Conservation (phyloP, 2,797 vertebrate species). For the Phataginus tetradactyla region DNA sequence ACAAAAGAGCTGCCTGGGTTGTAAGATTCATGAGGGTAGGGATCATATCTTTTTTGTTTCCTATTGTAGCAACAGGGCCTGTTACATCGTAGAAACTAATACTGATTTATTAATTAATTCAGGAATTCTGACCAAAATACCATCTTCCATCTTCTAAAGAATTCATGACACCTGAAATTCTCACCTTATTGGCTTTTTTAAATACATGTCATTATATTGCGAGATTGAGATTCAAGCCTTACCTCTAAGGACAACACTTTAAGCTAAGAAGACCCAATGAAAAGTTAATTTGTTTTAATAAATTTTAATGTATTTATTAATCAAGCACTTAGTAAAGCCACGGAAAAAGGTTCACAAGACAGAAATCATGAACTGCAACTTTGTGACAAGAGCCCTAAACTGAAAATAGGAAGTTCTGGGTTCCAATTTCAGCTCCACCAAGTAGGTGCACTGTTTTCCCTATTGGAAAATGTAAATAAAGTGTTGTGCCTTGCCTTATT, state of each 20-base stretch:
- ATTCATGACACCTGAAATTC: background rate
- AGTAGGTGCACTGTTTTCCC: background rate
- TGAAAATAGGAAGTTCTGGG: background rate
- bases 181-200: background rate
- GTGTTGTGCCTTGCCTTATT: background rate
- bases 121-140: conserved; percentile 12
- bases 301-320: background rate
- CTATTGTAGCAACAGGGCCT: background rate
- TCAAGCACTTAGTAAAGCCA: background rate
- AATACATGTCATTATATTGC: background rate
- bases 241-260: background rate
- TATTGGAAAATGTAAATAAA: background rate
- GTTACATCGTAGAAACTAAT: background rate
- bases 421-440: background rate
- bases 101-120: background rate
- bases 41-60: background rate
- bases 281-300: background rate
- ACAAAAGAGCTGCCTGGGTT: background rate
- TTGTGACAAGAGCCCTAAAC: background rate
- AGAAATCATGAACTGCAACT: background rate
- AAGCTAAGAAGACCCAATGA: background rate
- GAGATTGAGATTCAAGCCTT: background rate
- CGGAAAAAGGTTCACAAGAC: background rate
- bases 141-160: conserved; percentile 14
- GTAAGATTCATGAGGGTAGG: background rate